Evolutionary conservation across 2,113 vertebrate genomes (phyloP), one percentile per base, ranked within the genome.

Genomic region (Entomyzon cyanotis): DNA sequence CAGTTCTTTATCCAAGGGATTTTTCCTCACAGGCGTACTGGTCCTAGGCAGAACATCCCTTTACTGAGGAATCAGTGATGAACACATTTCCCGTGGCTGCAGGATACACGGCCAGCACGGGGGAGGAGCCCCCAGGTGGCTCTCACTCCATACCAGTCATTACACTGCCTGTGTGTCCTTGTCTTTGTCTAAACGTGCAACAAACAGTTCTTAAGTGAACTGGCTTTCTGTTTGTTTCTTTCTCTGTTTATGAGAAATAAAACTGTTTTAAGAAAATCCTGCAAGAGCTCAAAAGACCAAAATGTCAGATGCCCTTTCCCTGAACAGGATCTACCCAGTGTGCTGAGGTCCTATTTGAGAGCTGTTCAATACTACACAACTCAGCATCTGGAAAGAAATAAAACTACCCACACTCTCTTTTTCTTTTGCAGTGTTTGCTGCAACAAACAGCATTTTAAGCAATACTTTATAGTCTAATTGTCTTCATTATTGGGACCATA

Each of bases 91-190:
- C 67, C 52, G 11, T 6, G 47, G 69, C 77, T 39, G 49, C 68
- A 11, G 49, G 47, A 22, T 10, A 4, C 55, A 33, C 50, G 11
- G 59, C 12, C 16, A 5, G 55, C 70, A 15, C 15, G 1, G 16
- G 23, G 33, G 11, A 55, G 58, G 42, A 58, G 49, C 33, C 68
- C 30, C 2, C 35, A 21, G 41, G 64, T 5, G 59, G 63, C 63
- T 68, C 88, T 56, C 44, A 5, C 49, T 73, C 8, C 0, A 2
- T 2, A 7, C 47, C 1, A 7, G 11, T 1, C 3, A 27, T 12
- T 9, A 21, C 41, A 53, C 21, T 33, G 30, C 14, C 55, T 33
- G 7, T 1, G 27, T 10, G 16, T 10, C 49, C 53, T 60, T 52
- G 41, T 56, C n/a, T 27, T 35, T n/a, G 47, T 20, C 55, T 62